Conservation (phyloP, 1,140 invertebrate genomes). For the Anastatus disparis region DNA sequence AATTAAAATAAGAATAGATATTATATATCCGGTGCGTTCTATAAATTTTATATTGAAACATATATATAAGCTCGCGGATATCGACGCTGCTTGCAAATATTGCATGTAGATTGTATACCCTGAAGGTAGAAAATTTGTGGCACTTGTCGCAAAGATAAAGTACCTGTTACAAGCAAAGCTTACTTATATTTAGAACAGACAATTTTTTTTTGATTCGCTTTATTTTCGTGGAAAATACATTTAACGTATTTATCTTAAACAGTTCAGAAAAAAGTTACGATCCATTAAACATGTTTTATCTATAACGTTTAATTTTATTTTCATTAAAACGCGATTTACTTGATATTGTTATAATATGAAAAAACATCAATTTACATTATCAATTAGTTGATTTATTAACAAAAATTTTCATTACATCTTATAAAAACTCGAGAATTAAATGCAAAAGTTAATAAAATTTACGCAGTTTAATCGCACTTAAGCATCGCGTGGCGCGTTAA, state of each 20-base stretch:
- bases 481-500: no score
- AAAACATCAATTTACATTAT: no score
- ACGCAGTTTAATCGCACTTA: no score
- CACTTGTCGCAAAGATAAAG: slow-evolving; percentile 22
- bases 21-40: background rate
- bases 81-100: background rate
- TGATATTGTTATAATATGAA: no score
- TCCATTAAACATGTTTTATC: background rate
- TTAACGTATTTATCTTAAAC: background rate
- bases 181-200: background rate
- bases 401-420: no score
- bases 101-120: background rate
- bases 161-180: background rate
- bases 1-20: background rate
- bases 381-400: no score
- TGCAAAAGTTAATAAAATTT: no score
- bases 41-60: slow-evolving; percentile 9
- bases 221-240: background rate
- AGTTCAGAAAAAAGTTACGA: background rate
- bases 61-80: background rate
- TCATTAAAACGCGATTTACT: background rate
- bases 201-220: slow-evolving; percentile 14
- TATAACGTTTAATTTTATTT: background rate
- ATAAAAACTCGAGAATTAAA: no score
- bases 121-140: background rate